Evolutionary conservation across 2,113 vertebrate genomes (phyloP).

Genomic region (Cardinalis cardinalis): DNA sequence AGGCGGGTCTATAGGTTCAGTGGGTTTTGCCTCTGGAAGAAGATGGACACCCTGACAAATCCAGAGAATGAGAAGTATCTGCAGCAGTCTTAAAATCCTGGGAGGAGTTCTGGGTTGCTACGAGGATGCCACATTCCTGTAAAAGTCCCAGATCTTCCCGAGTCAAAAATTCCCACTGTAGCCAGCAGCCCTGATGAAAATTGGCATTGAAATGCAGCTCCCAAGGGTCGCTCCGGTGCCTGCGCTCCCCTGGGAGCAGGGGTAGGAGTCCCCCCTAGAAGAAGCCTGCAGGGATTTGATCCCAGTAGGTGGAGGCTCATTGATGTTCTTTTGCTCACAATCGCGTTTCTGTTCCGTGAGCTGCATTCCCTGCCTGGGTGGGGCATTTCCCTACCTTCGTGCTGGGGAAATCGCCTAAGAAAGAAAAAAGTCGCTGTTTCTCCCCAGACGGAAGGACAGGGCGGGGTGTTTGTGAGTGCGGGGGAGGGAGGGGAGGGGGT

Average conservation of each 20-base stretch:
- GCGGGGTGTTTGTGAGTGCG: neutral
- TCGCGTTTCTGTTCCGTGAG: neutral
- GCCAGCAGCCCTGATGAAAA: neutral
- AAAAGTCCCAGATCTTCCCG: neutral
- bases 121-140: neutral
- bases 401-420: neutral
- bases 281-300: neutral
- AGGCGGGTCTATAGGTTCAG: neutral
- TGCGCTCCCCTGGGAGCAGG: neutral
- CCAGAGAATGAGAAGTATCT: neutral
- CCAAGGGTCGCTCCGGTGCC: neutral
- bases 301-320: neutral
- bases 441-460: neutral
- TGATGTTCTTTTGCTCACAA: conserved; percentile 25
- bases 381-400: conserved; percentile 2
- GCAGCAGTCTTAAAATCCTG: neutral
- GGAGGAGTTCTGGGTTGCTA: neutral
- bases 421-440: neutral
- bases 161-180: neutral
- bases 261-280: neutral
- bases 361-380: conserved; percentile 53
- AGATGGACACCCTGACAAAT: neutral
- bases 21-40: neutral
- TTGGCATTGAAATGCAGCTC: neutral
- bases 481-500: no score